Conservation (phyloP, 1,140 invertebrate species). For the Lordiphosa mommai region DNA sequence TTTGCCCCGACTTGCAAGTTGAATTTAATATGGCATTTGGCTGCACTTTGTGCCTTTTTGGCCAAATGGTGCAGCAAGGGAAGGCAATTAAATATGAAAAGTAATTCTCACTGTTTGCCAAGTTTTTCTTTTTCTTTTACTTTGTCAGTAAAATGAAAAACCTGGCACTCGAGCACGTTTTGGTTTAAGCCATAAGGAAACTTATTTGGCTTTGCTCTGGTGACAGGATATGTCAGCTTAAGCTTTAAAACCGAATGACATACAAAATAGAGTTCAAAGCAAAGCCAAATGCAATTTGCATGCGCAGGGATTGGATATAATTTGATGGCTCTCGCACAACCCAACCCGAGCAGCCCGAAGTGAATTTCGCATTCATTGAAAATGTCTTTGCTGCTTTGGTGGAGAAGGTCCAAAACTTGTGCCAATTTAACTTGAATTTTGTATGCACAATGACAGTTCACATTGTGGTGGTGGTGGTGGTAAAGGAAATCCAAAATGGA, state of each 20-base stretch:
- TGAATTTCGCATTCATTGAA: constrained; percentile 54
- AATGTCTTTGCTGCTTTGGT: constrained; percentile 44
- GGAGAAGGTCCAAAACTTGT: constrained; percentile 33
- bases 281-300: constrained; percentile 39
- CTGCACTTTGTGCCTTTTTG: constrained; percentile 40
- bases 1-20: constrained; percentile 55
- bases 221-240: constrained; percentile 21
- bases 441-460: constrained; percentile 32
- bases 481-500: neutral
- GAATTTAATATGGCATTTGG: constrained; percentile 60
- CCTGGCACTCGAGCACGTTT: constrained; percentile 18
- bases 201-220: constrained; percentile 30
- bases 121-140: constrained; percentile 7
- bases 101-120: constrained; percentile 61
- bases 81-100: constrained; percentile 71
- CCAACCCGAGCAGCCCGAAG: neutral
- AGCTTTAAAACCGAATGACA: constrained; percentile 4
- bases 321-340: constrained; percentile 18
- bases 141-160: neutral
- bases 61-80: constrained; percentile 14
- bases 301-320: constrained; percentile 41
- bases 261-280: neutral
- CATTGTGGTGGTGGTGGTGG: constrained; percentile 6
- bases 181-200: constrained; percentile 17
- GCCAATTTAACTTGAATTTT: constrained; percentile 43